Evolutionary conservation across 2,797 vertebrate genomes (phyloP), one percentile per base, ranked within the genome.

Genomic region (Cryptoblepharus egeriae): DNA sequence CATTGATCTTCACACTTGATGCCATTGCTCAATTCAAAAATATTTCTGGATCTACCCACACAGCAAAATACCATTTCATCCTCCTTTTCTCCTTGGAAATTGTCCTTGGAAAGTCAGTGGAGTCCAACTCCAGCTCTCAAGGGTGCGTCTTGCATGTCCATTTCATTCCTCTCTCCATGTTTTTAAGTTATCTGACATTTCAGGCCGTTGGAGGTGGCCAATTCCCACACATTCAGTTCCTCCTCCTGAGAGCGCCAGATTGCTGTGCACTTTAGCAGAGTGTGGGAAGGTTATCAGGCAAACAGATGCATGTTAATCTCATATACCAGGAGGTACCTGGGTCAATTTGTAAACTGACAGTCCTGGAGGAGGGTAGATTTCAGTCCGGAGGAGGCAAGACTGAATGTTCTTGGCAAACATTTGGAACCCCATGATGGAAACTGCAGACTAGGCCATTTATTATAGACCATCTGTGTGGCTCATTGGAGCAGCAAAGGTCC

Each of bases 281-380:
- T 32, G 61, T 68, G 63, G 75, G 68, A 81, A 73, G 79, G 61
- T 77, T 77, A 85, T 81, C 84, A 73, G 61, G 26, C 78, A 67
- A 82, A 77, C 52, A 77, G 70, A 77, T 69, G 69, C 70, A 65
- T 80, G 58, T 73, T 83, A 70, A 78, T 80, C 76, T 83, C 60
- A 30, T 39, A 78, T 88, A 71, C 84, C 84, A 84, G 70, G 69
- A 81, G 60, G 81, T 86, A 81, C 74, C 84, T 77, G 61, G 58
- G 75, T 65, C 81, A 30, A 77, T 76, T n/a, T 83, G 72, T 83
- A 71, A 83, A 80, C 85, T 72, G 69, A 71, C 77, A 80, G 58
- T 35, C 70, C 78, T 65, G 63, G 22, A 52, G 64, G 82, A 81
- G 57, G 60, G 81, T 55, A 80, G 45, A 77, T 65, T 57, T 67